phyloP scores from a whole-genome alignment of 2,113 vertebrate species.

The Amphiprion percula region DNA sequence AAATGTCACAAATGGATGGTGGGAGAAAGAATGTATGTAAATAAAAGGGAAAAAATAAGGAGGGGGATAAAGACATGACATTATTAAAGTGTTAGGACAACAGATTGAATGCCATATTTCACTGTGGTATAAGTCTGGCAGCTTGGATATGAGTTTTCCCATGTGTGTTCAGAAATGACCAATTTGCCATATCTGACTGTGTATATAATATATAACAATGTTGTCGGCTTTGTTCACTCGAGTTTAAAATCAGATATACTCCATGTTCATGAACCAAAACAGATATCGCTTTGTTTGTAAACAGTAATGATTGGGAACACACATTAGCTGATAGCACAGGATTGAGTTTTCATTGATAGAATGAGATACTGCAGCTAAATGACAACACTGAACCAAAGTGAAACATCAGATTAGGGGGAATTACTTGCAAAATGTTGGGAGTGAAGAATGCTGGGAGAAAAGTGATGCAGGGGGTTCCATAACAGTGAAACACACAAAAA shows the following conservation, averaged over 20 bases:
- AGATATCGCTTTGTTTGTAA: background rate
- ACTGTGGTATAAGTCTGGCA: slow-evolving; percentile 46
- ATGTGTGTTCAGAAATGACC: background rate
- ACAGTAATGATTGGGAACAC: background rate
- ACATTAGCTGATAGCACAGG: background rate
- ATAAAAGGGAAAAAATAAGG: slow-evolving; percentile 53
- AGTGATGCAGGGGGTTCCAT: slow-evolving; percentile 19
- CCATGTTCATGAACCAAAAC: background rate
- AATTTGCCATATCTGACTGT: background rate
- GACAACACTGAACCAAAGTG: slow-evolving; percentile 46
- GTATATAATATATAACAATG: background rate
- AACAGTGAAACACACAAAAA: slow-evolving; percentile 21
- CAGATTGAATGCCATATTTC: slow-evolving; percentile 46
- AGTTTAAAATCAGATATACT: background rate
- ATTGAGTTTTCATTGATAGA: background rate
- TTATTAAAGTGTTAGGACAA: slow-evolving; percentile 70
- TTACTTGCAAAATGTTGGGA: slow-evolving; percentile 35
- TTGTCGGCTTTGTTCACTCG: background rate
- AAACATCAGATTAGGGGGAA: slow-evolving; percentile 38
- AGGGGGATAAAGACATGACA: slow-evolving; percentile 69
- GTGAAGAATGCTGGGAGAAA: slow-evolving; percentile 25
- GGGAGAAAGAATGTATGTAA: slow-evolving; percentile 48
- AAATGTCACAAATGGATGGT: slow-evolving; percentile 64
- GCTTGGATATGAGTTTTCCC: background rate
- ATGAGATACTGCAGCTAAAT: background rate